Evolutionary conservation across 2,888 invertebrate genomes (phyloP).

Genomic region (Drosophila nr. perissopoda): DNA sequence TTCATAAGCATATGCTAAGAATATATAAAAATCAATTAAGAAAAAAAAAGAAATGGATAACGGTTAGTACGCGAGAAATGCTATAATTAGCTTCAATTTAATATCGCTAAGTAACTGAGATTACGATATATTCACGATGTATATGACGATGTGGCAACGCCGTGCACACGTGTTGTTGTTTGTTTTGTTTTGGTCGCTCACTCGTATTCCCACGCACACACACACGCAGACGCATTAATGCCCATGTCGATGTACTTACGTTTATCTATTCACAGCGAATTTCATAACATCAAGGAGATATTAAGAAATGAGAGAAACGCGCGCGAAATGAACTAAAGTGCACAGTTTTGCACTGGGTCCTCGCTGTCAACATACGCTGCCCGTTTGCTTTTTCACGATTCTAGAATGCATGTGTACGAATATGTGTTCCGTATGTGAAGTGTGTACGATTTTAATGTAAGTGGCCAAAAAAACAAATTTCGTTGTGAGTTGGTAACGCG

Average conservation of each 20-base stretch:
- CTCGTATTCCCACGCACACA: background rate
- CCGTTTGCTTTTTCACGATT: conserved; percentile 1
- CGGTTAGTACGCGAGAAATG: conserved; percentile 12
- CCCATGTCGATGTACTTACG: background rate
- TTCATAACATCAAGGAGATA: conserved; percentile 3
- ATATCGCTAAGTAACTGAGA: background rate
- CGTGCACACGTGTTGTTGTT: conserved; percentile 3
- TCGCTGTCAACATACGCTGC: conserved; percentile 7
- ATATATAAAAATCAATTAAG: background rate
- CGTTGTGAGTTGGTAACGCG: conserved; percentile 14
- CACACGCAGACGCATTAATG: background rate
- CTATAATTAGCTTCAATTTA: background rate
- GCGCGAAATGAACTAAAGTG: background rate
- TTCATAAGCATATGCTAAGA: background rate
- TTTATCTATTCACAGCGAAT: conserved; percentile 28
- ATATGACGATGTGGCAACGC: conserved; percentile 30
- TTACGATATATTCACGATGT: conserved; percentile 12
- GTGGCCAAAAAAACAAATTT: conserved; percentile 3
- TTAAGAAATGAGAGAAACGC: background rate
- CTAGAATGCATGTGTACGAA: conserved; percentile 21
- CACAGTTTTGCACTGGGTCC: background rate
- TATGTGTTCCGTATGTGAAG: background rate
- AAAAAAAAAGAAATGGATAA: conserved; percentile 16
- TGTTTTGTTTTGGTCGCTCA: background rate
- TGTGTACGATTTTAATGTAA: background rate